Base-by-base conservation (phyloP, 2,113 vertebrate species). In the Bambusicola thoracicus region DNA sequence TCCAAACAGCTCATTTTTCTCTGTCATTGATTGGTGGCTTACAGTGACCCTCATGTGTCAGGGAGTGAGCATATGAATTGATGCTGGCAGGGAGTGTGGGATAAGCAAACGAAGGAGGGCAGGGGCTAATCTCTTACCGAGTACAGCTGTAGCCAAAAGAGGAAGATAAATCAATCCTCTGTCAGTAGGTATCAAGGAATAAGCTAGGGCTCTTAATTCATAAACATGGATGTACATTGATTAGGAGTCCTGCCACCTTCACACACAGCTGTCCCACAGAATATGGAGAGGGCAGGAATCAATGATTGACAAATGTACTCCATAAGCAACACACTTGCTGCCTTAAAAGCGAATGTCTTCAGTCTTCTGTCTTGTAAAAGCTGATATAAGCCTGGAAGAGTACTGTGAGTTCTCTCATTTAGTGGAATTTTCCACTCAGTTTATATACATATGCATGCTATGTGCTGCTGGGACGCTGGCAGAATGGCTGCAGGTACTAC, bases 351-450 rank as follows among this genome's bases (percentile, higher is more conserved):
- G 8, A 87, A 1, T 43, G 30, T 55, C 7, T 93, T 16, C 17
- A 61, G 51, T 83, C 18, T 34, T 10, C 21, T 84, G 43, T 40
- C 81, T 55, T 67, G 43, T 13, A 59, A 66, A 81, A 87, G 41
- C 65, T 67, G 65, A 18, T 84, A 10, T 4, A 81, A 88, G 10
- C 36, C 38, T 53, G 69, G 20, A 58, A 62, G 46, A 32, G 38
- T 20, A 66, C 67, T 58, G 46, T 20, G 38, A 88, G 75, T 90
- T 10, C 56, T 92, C 44, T 36, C 36, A 56, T 84, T 86, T 76
- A 53, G 69, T 88, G 93, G 95, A 94, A 96, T 93, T 95, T 96
- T 95, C 92, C 93, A 81, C 85, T 92, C 43, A 6, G 72, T 46
- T 90, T 56, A 38, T 55, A 84, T 86, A 63, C 46, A 78, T 84